Evolutionary conservation across 1,140 invertebrate species (phyloP), one percentile per base, ranked within the genome.

Genomic region (Holotrichia oblita): DNA sequence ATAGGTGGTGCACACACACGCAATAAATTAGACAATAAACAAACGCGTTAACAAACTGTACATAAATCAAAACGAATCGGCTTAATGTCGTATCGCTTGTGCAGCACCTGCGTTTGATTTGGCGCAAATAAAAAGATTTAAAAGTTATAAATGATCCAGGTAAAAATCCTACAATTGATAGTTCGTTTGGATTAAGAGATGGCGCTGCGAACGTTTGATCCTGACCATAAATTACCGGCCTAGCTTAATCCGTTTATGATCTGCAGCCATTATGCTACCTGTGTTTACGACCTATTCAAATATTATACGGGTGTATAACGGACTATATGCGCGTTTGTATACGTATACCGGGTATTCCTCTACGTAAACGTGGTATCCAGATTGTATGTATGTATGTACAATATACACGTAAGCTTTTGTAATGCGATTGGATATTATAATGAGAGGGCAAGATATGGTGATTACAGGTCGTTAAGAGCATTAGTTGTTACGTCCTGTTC

Each of bases 111-210:
- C 78, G 82, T 81, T 81, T 83, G 79, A 83, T 82, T 81, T 81
- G 80, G 79, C 76, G 69, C 78, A 83, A 83, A 83, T 81, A 84
- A 83, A 84, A 83, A 83, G 83, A 82, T 82, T 81, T 79, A 78
- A 84, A 83, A 82, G 80, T 81, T 81, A 83, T 83, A 83, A 83
- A 84, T 81, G 80, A 79, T 81, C 75, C 75, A 76, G 75, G 84
- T 85, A 84, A 84, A 83, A 86, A 86, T 85, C 85, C 85, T 82
- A 85, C 83, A 86, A 86, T 86, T 86, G 85, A 86, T 86, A 85
- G 85, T 85, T 83, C 79, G 79, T 64, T 77, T 79, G 84, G 85
- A 85, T 85, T 86, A 85, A 81, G 79, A 84, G 81, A 81, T 81
- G 77, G 75, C 78, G 78, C 69, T 64, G 77, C 82, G 81, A 80